Conservation (phyloP, 2,888 invertebrate species). For the Pterostichus niger region DNA sequence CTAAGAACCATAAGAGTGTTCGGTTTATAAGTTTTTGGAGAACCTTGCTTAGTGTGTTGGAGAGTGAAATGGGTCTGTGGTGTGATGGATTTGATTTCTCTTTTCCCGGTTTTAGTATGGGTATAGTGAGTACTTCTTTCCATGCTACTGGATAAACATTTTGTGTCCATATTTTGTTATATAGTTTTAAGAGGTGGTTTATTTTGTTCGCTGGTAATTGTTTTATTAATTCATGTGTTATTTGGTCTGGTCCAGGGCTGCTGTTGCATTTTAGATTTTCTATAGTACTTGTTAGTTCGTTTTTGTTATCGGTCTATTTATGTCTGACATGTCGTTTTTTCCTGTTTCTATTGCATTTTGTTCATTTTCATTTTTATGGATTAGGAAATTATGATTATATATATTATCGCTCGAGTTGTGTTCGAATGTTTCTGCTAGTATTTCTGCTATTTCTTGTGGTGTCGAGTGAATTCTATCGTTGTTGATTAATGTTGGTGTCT, state of each 20-base stretch:
- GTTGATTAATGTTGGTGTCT: too few relatives aligned
- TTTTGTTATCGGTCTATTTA: slow-evolving; percentile 11
- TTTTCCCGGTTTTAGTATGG: slow-evolving; percentile 48
- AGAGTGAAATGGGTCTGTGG: too few relatives aligned
- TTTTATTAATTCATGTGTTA: slow-evolving; percentile 40
- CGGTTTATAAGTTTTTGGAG: slow-evolving; percentile 45
- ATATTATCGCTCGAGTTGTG: slow-evolving; percentile 3
- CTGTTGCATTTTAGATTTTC: slow-evolving; percentile 8
- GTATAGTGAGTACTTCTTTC: slow-evolving; percentile 35
- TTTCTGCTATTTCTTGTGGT: too few relatives aligned
- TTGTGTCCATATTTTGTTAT: slow-evolving; percentile 28
- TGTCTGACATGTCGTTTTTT: neutral
- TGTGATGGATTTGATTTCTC: slow-evolving; percentile 19
- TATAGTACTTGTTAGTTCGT: neutral
- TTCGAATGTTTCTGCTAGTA: slow-evolving; percentile 27
- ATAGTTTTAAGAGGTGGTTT: slow-evolving; percentile 2
- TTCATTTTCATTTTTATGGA: neutral
- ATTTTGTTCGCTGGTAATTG: neutral
- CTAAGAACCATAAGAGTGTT: slow-evolving; percentile 43
- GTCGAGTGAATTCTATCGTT: too few relatives aligned
- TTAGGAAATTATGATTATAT: neutral
- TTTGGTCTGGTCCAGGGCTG: slow-evolving; percentile 37
- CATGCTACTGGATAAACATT: slow-evolving; percentile 26
- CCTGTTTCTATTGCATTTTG: neutral
- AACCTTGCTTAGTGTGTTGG: slow-evolving; percentile 47